A percentile compares a stretch with the other conserved stretches of the same genome.
Conservation (phyloP, 2,113 vertebrate species). For the Hyla sarda region DNA sequence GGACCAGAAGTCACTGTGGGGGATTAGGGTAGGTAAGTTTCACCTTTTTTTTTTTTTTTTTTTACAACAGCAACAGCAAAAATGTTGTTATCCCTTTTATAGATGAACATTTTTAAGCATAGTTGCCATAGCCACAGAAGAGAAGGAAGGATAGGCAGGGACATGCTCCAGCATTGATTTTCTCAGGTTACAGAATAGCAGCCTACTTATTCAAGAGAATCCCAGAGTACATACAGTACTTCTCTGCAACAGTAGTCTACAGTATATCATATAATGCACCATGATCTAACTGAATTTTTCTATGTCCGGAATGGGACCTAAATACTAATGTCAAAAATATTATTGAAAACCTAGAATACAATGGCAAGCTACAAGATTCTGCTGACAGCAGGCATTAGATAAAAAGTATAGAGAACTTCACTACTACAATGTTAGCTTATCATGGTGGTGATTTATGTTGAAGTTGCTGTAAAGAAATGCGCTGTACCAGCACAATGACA, state of each 20-base stretch:
- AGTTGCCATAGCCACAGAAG: no score
- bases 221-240: no score
- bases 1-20: no score
- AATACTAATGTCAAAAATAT: background rate
- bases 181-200: background rate
- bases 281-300: background rate
- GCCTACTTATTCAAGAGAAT: background rate
- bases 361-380: background rate
- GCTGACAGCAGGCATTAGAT: background rate
- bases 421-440: conserved; percentile 4
- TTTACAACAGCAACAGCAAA: no score
- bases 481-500: conserved; percentile 26
- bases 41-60: no score
- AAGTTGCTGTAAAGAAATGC: conserved; percentile 20
- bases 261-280: background rate
- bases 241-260: background rate
- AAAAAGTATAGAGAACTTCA: background rate
- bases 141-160: no score
- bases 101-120: no score
- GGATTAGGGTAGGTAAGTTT: no score
- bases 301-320: background rate
- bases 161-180: background rate
- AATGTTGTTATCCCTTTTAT: no score
- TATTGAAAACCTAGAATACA: background rate
- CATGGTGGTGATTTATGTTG: background rate